These are phyloP conservation scores for Eristalis pertinax DNA, from an alignment of 2,888 invertebrate genomes.

Conservation along the genomic window DNA sequence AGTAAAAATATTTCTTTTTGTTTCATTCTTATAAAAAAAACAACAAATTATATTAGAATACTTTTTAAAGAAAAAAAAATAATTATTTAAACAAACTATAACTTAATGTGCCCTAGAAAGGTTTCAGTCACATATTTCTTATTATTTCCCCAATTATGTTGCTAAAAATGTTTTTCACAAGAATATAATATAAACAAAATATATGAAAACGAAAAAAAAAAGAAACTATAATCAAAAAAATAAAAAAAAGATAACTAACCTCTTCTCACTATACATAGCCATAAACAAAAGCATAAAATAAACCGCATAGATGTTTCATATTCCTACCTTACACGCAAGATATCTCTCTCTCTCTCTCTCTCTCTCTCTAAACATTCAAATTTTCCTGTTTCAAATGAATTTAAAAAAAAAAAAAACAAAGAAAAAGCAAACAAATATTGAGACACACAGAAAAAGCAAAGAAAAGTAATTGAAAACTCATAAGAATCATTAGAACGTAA, in stretches of 20 bases:
- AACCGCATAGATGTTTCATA: slow-evolving; percentile 43
- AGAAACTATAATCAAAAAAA: slow-evolving; percentile 42
- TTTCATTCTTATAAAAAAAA: slow-evolving; percentile 2
- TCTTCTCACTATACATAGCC: slow-evolving; percentile 23
- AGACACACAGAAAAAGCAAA: no score
- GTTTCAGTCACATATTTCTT: slow-evolving; percentile 36
- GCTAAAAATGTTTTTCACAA: slow-evolving; percentile 4
- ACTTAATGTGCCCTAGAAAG: slow-evolving; percentile 37
- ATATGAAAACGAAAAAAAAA: slow-evolving; percentile 3
- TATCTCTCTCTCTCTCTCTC: background rate
- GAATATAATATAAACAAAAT: slow-evolving; percentile 1
- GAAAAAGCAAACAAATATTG: background rate
- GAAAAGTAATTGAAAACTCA: background rate
- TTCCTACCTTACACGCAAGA: slow-evolving; percentile 43
- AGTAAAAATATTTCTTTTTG: slow-evolving; percentile 17
- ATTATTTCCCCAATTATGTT: slow-evolving; percentile 25
- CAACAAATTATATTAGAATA: background rate
- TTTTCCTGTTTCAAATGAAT: slow-evolving; percentile 13
- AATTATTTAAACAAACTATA: slow-evolving; percentile 3
- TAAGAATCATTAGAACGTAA: background rate
- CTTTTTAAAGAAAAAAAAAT: background rate
- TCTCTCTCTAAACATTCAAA: background rate
- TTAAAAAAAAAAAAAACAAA: background rate
- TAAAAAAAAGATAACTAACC: slow-evolving; percentile 31
- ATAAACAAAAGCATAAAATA: slow-evolving; percentile 19